These are phyloP conservation scores for Dasyprocta punctata DNA, from an alignment of 2,113 vertebrate species.

Conservation along the genomic window DNA sequence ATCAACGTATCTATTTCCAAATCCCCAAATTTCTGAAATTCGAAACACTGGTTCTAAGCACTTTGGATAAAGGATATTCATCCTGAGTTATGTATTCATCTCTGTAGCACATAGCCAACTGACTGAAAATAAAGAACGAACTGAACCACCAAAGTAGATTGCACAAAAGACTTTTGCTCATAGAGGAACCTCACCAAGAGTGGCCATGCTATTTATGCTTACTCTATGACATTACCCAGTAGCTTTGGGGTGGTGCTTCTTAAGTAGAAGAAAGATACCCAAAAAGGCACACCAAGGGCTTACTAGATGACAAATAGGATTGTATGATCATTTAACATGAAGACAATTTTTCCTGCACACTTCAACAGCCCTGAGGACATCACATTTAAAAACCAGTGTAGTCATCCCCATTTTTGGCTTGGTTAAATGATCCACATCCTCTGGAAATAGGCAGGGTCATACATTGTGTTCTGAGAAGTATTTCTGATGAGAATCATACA, in stretches of 20 bases:
- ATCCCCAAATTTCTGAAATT: background rate
- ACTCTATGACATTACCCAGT: background rate
- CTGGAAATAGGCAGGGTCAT: background rate
- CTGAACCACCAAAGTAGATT: background rate
- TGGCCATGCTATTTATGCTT: background rate
- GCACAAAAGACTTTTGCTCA: background rate
- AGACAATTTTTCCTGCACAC: no score
- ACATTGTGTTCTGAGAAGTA: background rate
- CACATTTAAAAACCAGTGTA: background rate
- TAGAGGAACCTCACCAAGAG: background rate
- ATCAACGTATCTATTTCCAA: background rate
- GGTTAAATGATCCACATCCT: background rate
- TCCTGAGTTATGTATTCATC: background rate
- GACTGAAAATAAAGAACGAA: background rate
- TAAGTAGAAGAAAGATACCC: background rate
- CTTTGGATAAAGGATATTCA: background rate
- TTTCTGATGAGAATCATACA: background rate
- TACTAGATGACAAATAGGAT: background rate
- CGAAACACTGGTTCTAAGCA: background rate
- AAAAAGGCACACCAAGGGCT: background rate
- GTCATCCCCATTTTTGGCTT: background rate
- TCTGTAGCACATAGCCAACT: background rate
- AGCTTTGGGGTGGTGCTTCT: background rate
- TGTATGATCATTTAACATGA: background rate
- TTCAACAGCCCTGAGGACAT: background rate